Percentiles rank a stretch among this genome's conserved stretches.
Evolutionary conservation across 2,888 invertebrate genomes (phyloP).

Genomic region (Abscondita cerata): DNA sequence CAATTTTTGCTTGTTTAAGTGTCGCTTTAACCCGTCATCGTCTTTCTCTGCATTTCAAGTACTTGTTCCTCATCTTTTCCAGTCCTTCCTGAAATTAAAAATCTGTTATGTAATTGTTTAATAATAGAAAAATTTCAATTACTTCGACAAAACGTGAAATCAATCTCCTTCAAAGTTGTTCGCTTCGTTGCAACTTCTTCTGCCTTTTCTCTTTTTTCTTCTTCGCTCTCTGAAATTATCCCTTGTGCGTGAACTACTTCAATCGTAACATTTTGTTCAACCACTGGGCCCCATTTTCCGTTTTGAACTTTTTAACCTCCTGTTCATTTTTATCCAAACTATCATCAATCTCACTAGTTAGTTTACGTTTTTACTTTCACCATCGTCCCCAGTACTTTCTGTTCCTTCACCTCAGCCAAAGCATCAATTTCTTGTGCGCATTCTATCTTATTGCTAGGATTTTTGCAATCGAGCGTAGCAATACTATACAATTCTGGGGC

Average conservation of each 20-base stretch:
- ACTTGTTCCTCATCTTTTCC: conserved; percentile 88
- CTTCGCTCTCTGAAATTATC: conserved; percentile 23
- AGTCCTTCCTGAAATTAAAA: conserved; percentile 66
- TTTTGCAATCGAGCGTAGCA: conserved; percentile 64
- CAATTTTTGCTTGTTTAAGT: conserved; percentile 50
- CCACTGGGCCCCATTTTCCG: conserved; percentile 51
- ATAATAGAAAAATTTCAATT: too few species aligned
- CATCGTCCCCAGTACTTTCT: too few species aligned
- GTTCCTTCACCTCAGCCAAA: background rate
- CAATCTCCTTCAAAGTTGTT: conserved; percentile 55
- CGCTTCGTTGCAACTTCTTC: conserved; percentile 58
- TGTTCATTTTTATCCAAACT: conserved; percentile 44
- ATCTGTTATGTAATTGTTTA: too few species aligned
- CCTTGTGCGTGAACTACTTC: conserved; percentile 48
- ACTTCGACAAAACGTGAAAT: conserved; percentile 72
- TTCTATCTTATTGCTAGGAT: conserved; percentile 51
- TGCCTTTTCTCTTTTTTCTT: conserved; percentile 58
- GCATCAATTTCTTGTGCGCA: conserved; percentile 45
- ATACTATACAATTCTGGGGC: conserved; percentile 78
- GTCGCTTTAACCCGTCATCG: conserved; percentile 77
- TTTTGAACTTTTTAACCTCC: background rate
- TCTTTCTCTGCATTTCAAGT: conserved; percentile 82
- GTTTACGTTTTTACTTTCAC: background rate
- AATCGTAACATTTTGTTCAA: too few species aligned
- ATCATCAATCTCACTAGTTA: conserved; percentile 41